Percentiles rank a stretch among this genome's conserved stretches.
These are phyloP conservation scores for Nothura maculosa DNA, from an alignment of 2,797 vertebrate species.

Conservation along the genomic window DNA sequence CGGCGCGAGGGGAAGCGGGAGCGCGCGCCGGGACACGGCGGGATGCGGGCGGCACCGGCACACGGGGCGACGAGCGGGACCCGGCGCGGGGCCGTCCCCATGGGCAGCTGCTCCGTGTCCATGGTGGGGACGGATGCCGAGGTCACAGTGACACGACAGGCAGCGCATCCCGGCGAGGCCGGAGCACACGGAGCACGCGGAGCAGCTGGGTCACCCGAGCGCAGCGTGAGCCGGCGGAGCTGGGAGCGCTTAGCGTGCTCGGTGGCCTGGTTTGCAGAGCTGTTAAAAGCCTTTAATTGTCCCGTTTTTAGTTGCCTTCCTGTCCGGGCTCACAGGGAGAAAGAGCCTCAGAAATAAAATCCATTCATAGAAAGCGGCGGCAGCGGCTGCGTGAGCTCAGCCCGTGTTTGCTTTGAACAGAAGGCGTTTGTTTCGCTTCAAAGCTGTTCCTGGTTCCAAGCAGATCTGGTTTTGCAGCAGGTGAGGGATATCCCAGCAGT, in stretches of 20 bases:
- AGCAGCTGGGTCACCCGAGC: constrained; percentile 19
- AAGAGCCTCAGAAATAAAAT: neutral
- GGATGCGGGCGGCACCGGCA: too few species aligned
- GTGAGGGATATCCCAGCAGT: neutral
- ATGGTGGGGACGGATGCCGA: too few species aligned
- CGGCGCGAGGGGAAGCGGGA: constrained; percentile 41
- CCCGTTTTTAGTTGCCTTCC: neutral
- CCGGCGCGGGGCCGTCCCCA: too few species aligned
- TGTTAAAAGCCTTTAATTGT: constrained; percentile 15
- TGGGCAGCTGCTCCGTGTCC: too few species aligned
- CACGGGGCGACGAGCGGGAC: too few species aligned
- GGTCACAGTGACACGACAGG: neutral
- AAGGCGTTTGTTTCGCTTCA: neutral
- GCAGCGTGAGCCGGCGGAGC: neutral
- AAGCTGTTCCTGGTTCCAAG: neutral
- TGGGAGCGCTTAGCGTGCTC: neutral
- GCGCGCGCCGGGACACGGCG: neutral
- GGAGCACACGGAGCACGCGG: neutral
- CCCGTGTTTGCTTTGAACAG: too few species aligned
- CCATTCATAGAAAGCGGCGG: neutral
- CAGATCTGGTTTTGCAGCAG: neutral
- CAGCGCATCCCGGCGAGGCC: neutral
- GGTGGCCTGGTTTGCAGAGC: constrained; percentile 20
- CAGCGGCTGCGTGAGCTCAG: neutral
- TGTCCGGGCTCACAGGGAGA: neutral